Conservation (phyloP, 2,113 vertebrate genomes). For the Tenrec ecaudatus region DNA sequence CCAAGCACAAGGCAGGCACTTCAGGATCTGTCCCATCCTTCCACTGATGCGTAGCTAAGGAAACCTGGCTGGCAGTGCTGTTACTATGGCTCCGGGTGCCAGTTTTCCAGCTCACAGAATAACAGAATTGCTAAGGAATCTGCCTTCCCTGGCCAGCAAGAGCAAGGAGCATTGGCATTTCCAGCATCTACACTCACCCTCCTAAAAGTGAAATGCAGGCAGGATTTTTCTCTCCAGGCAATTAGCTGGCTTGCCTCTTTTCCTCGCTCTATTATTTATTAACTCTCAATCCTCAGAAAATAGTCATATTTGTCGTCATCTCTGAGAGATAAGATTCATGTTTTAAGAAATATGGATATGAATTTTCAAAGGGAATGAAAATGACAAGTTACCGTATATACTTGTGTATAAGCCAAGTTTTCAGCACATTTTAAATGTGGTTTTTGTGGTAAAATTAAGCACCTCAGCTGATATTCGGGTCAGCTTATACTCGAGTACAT, state of each 20-base stretch:
- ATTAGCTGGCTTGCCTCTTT: background rate
- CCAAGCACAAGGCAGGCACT: background rate
- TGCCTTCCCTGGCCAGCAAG: background rate
- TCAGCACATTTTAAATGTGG: too few species aligned
- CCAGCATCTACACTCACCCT: background rate
- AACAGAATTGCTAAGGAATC: background rate
- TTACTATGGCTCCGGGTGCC: background rate
- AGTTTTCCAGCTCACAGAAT: background rate
- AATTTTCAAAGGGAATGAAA: slow-evolving; percentile 39
- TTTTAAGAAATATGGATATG: slow-evolving; percentile 11
- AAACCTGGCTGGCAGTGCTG: background rate
- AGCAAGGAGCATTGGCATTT: background rate
- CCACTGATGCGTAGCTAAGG: background rate
- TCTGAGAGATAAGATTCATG: background rate
- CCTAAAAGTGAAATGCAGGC: background rate
- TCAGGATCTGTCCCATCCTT: background rate
- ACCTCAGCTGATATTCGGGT: too few species aligned
- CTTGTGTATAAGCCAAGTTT: too few species aligned
- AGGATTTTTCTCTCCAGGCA: background rate
- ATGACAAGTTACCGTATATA: background rate
- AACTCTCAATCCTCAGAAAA: background rate
- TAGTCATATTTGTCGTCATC: background rate
- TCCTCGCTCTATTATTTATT: background rate
- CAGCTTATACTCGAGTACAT: too few species aligned
- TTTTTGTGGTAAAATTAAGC: too few species aligned